Percentiles rank a stretch among this genome's conserved stretches.
Conservation (phyloP, 2,888 invertebrate genomes). For the Omphaloscelis lunosa region DNA sequence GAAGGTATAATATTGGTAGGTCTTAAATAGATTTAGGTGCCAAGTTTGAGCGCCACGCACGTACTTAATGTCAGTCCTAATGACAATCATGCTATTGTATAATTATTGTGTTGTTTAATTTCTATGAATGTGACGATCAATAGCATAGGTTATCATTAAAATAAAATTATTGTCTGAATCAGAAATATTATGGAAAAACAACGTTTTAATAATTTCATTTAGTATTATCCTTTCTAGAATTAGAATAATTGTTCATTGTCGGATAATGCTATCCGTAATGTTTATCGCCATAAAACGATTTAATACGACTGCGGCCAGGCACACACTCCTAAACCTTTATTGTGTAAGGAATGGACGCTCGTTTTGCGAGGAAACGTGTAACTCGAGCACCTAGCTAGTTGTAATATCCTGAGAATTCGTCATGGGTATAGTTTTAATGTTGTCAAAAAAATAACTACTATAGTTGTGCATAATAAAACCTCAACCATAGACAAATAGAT, state of each 20-base stretch:
- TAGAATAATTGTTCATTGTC: slow-evolving; percentile 20
- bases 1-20: background rate
- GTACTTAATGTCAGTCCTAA: background rate
- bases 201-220: background rate
- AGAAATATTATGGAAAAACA: slow-evolving; percentile 6
- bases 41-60: background rate
- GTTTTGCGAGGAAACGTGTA: slow-evolving; percentile 17
- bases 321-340: slow-evolving; percentile 5
- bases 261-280: background rate
- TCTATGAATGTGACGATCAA: background rate
- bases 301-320: slow-evolving; percentile 10
- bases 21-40: background rate
- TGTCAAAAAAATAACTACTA: background rate
- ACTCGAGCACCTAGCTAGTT: background rate
- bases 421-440: slow-evolving; percentile 11
- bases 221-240: slow-evolving; percentile 26
- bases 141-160: background rate
- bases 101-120: background rate
- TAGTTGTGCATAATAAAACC: background rate
- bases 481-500: background rate
- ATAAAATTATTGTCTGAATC: background rate
- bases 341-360: slow-evolving; percentile 7
- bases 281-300: slow-evolving; percentile 24
- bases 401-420: slow-evolving; percentile 6
- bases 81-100: background rate